Percentiles rank a stretch among this genome's conserved stretches.
Conservation (phyloP, 92 coral and sea anemone species). For the Phenganax stokvisi region DNA sequence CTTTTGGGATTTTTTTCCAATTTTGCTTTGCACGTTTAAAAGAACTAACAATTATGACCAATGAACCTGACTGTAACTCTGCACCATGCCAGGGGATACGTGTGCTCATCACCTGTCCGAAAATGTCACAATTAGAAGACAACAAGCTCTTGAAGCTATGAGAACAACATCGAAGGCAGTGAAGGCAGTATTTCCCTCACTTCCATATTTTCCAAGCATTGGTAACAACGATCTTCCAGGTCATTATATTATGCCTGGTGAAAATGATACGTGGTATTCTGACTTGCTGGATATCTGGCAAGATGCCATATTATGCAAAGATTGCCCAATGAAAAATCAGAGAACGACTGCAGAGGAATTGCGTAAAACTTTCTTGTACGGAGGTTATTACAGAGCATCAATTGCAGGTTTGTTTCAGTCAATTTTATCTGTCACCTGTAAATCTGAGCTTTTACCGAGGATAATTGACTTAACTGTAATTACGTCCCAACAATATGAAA, state of each 20-base stretch:
- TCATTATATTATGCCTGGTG: conserved; percentile 65
- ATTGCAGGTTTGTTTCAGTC: conserved; percentile 45
- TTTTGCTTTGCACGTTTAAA: too few relatives aligned
- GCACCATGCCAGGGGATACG: conserved; percentile 60
- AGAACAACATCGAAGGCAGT: conserved; percentile 44
- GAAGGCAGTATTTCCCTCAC: conserved; percentile 51
- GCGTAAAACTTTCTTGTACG: conserved; percentile 33
- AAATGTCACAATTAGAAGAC: conserved; percentile 41
- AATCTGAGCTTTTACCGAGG: too few relatives aligned
- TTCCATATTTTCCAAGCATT: conserved; percentile 74
- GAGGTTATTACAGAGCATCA: conserved; percentile 58
- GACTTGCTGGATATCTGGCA: conserved; percentile 61
- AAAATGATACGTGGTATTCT: conserved; percentile 59
- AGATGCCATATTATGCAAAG: conserved; percentile 60
- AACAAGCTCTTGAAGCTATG: conserved; percentile 56
- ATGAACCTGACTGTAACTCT: too few relatives aligned
- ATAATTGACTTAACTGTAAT: too few relatives aligned
- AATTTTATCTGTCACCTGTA: neutral
- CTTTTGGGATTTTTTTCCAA: too few relatives aligned
- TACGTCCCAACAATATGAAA: too few relatives aligned
- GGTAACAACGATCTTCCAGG: conserved; percentile 98
- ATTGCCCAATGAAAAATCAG: conserved; percentile 19
- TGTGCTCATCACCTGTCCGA: conserved; percentile 57
- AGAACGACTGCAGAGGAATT: conserved; percentile 29
- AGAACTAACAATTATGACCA: too few relatives aligned